These are phyloP conservation scores for Saimiri boliviensis DNA, from an alignment of 2,113 vertebrate species.

Conservation along the genomic window DNA sequence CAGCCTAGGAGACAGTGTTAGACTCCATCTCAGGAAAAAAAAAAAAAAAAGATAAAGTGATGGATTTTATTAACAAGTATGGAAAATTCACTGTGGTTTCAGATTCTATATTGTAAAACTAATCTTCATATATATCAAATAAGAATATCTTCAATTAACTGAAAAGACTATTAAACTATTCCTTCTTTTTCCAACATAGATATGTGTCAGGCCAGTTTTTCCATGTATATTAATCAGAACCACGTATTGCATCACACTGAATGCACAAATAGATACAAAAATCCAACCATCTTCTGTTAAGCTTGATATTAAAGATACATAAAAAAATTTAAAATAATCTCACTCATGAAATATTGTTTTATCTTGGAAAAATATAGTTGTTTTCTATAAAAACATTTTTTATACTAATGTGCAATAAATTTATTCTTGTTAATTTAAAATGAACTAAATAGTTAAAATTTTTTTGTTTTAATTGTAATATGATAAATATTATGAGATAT, in stretches of 20 bases:
- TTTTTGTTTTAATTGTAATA: not conserved
- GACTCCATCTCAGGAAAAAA: too few species aligned
- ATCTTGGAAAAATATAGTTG: not conserved
- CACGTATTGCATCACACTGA: not conserved
- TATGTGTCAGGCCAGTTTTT: not conserved
- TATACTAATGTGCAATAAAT: not conserved
- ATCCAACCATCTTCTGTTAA: not conserved
- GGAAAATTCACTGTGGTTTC: not conserved
- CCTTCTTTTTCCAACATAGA: not conserved
- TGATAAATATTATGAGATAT: not conserved
- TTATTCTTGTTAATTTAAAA: slow-evolving; percentile 49
- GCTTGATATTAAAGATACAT: not conserved
- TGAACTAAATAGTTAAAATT: not conserved
- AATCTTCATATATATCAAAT: not conserved
- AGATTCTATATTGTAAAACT: not conserved
- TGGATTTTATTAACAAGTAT: not conserved
- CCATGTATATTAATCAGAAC: not conserved
- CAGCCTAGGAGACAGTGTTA: too few species aligned
- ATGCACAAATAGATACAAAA: not conserved
- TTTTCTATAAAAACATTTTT: not conserved
- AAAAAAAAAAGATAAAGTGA: not conserved
- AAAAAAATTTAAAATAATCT: not conserved
- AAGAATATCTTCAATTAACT: not conserved
- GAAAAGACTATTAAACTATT: not conserved
- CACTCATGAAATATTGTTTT: not conserved